These are phyloP conservation scores for Petromus typicus DNA, from an alignment of 2,113 vertebrate genomes.

Conservation along the genomic window DNA sequence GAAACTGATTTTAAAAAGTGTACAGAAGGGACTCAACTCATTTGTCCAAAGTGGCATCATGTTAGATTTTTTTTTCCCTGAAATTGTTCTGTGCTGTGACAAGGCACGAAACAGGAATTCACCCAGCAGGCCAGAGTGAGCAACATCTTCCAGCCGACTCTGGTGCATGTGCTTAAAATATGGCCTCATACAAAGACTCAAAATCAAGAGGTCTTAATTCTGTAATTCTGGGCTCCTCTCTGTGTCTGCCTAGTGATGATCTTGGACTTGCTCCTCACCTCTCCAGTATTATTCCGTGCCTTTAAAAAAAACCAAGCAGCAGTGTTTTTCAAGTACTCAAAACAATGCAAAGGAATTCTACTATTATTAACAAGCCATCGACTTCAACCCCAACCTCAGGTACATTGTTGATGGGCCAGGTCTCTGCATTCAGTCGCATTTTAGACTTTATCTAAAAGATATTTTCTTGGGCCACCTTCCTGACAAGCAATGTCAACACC, in stretches of 20 bases:
- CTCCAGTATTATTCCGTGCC: neutral
- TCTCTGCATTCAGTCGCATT: neutral
- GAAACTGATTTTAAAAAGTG: neutral
- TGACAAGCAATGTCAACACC: slow-evolving; percentile 59
- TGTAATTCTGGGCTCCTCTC: neutral
- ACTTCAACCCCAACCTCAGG: neutral
- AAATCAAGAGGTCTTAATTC: neutral
- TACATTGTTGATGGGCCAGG: neutral
- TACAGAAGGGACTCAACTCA: neutral
- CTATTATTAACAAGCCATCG: neutral
- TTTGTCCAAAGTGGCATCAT: rapidly evolving
- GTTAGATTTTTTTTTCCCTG: neutral
- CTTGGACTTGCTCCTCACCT: neutral
- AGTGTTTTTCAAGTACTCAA: neutral
- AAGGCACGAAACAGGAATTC: neutral
- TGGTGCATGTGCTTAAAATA: neutral
- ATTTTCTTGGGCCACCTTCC: slow-evolving; percentile 60
- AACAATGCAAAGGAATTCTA: neutral
- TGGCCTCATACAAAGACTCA: neutral
- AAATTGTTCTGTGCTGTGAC: neutral
- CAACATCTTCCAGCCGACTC: neutral
- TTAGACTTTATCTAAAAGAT: slow-evolving; percentile 56
- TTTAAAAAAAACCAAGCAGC: neutral
- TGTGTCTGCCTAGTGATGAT: neutral
- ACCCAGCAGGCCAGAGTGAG: neutral